Base-by-base conservation (phyloP, 1,140 invertebrate species). In the Odontomachus brunneus region DNA sequence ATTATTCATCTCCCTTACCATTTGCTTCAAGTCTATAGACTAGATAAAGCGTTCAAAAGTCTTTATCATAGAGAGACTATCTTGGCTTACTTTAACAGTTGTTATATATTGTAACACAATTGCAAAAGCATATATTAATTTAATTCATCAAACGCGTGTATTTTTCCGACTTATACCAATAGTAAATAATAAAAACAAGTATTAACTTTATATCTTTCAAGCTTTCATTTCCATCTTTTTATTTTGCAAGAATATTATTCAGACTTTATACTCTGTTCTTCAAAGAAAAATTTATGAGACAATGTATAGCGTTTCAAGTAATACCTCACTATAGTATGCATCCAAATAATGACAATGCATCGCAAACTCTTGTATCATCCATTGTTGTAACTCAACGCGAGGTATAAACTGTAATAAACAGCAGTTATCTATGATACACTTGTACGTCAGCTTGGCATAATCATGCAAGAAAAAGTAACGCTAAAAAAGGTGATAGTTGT, bases 231-330 rank as follows among this genome's bases (percentile, higher is more conserved):
- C n/a, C n/a, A 33, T 22, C 15, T n/a, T 14, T 19, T 24, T 38
- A 66, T 66, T 66, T 76, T 38, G 53, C 38, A 66, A 76, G 15
- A 76, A 76, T 53, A 53, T n/a, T 15, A 63, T 75, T 63, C 1
- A 49, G 22, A 49, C 48, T 4, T 11, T n/a, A 22, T 73, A 17
- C 53, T 24, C 26, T 5, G 17, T 22, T 3, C 22, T 14, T 26
- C 0, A 26, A 60, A 49, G 9, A 51, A 66, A 53, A 19, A 51
- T 53, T 76, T 66, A 66, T 63, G 49, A 76, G 29, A 22, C 22
- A n/a, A 4, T 62, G 49, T 4, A 17, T 19, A 29, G 26, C 19
- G 51, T 38, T 14, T 74, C 22, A 75, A 12, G 26, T 26, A n/a
- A 62, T 12, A 49, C n/a, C 38, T 66, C 0, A 19, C 48, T 66